phyloP scores from a whole-genome alignment of 2,113 vertebrate genomes.

The Spheniscus mendiculus region DNA sequence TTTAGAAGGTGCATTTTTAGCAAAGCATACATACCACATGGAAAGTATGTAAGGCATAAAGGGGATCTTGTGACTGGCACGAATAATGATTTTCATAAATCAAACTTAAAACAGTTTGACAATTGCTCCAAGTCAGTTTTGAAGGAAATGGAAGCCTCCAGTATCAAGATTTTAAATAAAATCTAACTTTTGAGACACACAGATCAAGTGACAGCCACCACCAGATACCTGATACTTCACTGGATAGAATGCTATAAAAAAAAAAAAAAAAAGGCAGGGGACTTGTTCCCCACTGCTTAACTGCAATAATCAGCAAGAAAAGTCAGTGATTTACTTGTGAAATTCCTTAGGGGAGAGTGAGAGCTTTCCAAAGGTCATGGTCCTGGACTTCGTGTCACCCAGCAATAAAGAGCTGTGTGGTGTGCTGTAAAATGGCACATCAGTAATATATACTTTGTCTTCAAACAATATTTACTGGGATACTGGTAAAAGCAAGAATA shows the following conservation, averaged over 20 bases:
- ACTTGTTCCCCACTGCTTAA: neutral
- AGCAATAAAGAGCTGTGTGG: neutral
- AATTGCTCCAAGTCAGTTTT: neutral
- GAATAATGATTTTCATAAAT: neutral
- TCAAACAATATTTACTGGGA: neutral
- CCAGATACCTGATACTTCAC: neutral
- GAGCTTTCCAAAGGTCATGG: slow-evolving; percentile 22
- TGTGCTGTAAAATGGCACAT: neutral
- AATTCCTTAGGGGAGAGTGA: slow-evolving; percentile 32
- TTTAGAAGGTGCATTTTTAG: neutral
- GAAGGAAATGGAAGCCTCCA: neutral
- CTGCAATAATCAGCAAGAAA: neutral
- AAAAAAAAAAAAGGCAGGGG: neutral
- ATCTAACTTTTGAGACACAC: neutral
- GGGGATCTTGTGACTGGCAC: neutral
- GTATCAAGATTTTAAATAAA: neutral
- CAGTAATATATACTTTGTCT: neutral
- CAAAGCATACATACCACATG: neutral
- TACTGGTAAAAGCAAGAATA: neutral
- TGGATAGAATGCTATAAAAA: accelerated
- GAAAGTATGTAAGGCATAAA: neutral
- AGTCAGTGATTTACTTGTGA: neutral
- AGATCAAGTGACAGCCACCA: neutral
- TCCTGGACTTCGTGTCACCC: neutral
- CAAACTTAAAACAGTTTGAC: neutral